Conservation (phyloP, 2,797 vertebrate species). For the Phoxinus dragarum region DNA sequence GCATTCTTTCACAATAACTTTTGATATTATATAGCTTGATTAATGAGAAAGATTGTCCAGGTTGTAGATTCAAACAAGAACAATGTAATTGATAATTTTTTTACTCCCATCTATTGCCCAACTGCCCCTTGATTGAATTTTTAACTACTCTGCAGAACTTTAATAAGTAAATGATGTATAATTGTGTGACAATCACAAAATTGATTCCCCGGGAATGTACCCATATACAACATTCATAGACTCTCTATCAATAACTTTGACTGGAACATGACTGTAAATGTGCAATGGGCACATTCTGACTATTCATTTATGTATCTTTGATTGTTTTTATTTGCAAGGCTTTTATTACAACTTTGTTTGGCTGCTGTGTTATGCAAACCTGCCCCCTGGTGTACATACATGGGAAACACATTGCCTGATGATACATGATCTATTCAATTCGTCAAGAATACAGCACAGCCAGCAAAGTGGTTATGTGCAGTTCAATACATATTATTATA, state of each 20-base stretch:
- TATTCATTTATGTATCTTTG: background rate
- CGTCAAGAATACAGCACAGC: background rate
- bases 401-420: conserved; percentile 27
- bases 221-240: background rate
- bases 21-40: conserved; percentile 62
- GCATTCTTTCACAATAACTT: conserved; percentile 56
- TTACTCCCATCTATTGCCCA: conserved; percentile 34
- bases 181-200: conserved; percentile 30
- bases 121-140: conserved; percentile 50
- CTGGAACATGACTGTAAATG: background rate
- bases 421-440: too few species aligned
- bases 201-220: conserved; percentile 16
- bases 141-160: conserved; percentile 54
- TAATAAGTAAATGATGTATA: conserved; percentile 42
- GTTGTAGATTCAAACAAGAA: conserved; percentile 57
- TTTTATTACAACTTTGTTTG: background rate
- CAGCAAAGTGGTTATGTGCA: background rate
- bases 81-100: conserved; percentile 57
- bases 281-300: background rate
- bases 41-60: conserved; percentile 60
- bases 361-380: conserved; percentile 40
- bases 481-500: background rate
- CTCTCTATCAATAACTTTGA: background rate
- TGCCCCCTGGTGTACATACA: conserved; percentile 59
- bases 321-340: background rate